Base-by-base conservation (phyloP, 1,140 invertebrate species). In the Papilio xuthus region DNA sequence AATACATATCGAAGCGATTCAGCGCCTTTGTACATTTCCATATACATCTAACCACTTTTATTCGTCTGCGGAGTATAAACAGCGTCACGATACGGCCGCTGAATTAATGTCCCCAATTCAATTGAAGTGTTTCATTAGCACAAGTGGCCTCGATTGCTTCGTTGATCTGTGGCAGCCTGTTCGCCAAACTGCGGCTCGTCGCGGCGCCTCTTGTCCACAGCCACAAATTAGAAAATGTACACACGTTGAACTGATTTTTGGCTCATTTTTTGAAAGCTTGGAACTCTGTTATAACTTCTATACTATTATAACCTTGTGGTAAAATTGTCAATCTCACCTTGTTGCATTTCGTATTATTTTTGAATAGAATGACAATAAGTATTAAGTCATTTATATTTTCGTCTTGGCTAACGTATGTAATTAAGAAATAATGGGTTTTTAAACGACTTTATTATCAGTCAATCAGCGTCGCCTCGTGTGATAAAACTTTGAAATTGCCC, bases 91-190 rank as follows among this genome's bases (percentile, higher is more conserved):
- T 86, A 90, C 87, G 84, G 76, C 82, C 70, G 87, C 87, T 92
- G 90, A 93, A 93, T 92, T 92, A 93, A 92, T 89, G 92, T 92
- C 89, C 91, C 91, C 91, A 92, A 93, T 93, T 92, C 92, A 93
- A 93, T 93, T 93, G 90, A 93, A 93, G 86, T 92, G 90, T 93
- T 93, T 93, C 90, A 93, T 93, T 93, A 93, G 92, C 90, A 89
- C 92, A 93, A 93, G 92, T 93, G 92, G 92, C 87, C 89, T 85
- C 91, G 92, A 93, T 93, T 92, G 92, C 90, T 93, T 92, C 90
- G 91, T 92, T 93, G 89, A 89, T 92, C 87, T 53, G 88, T 81
- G 85, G 81, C 80, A 84, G 83, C 81, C 87, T 80, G 83, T 84
- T 80, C 83, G 88, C 87, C 80, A 85, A 86, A 84, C 83, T 81